A percentile compares a stretch with the other conserved stretches of the same genome.
Conservation (phyloP, 2,797 vertebrate genomes). For the Sebastiscus albofasciatus region DNA sequence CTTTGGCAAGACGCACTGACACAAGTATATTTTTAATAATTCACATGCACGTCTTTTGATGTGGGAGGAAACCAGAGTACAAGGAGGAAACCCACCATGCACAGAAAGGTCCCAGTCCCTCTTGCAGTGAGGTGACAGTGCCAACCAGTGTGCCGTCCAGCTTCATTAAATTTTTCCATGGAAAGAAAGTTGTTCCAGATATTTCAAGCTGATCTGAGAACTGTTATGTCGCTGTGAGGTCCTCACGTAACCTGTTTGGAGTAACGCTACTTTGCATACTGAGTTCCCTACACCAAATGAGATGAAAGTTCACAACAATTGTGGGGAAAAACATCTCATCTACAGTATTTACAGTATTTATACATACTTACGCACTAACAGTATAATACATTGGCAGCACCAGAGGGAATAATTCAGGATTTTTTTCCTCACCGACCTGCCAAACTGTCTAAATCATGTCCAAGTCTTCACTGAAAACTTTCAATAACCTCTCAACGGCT, state of each 20-base stretch:
- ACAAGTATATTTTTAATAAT: not conserved
- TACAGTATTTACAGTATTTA: conserved; percentile 18
- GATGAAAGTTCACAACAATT: not conserved
- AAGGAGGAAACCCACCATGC: not conserved
- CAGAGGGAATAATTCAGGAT: not conserved
- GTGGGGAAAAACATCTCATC: not conserved
- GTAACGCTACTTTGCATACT: not conserved
- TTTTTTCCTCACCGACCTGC: not conserved
- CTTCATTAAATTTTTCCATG: not conserved
- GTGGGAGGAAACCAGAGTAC: not conserved
- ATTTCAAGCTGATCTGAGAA: not conserved
- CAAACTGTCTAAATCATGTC: not conserved
- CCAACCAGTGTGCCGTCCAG: not conserved
- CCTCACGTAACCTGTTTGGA: not conserved
- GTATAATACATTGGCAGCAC: not conserved
- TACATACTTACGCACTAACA: not conserved
- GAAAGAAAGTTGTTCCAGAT: not conserved
- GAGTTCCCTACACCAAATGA: not conserved
- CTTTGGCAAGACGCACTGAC: not conserved
- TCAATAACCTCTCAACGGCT: not conserved
- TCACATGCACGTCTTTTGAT: not conserved
- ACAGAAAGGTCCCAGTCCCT: not conserved
- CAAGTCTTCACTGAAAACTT: conserved; percentile 1
- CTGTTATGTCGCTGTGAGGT: not conserved
- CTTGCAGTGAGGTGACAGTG: not conserved